Base-by-base conservation (phyloP, 2,888 invertebrate species). In the Nymphalis urticae region DNA sequence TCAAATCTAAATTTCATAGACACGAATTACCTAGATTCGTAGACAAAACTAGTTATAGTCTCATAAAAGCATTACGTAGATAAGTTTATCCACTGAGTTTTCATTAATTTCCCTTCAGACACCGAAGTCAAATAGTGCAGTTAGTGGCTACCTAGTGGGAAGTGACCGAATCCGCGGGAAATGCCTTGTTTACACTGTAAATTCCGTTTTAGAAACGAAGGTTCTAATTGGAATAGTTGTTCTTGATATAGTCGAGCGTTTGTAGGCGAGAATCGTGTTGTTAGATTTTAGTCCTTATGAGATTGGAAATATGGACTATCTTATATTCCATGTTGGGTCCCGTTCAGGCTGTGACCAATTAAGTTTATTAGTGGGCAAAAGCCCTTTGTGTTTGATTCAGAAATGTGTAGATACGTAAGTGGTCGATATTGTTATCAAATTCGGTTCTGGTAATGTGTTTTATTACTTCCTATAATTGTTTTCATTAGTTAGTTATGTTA, bases 331-430 rank as follows among this genome's bases (percentile, higher is more conserved):
- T 47, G 42, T 53, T 62, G 16, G 21, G 17, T 21, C 13, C 36
- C n/a, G 48, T 66, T 56, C 64, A 69, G 61, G 65, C 65, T 58
- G 42, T 68, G 70, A 72, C 65, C 72, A 72, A 88, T 89, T 89
- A 87, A 81, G 77, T 85, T 85, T 86, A 87, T 86, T 88, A 85
- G 82, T 83, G 82, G 80, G 81, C 78, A 80, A 68, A 68, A 78
- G 78, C 75, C 78, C 81, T 82, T 82, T 83, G 58, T 80, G 67
- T 72, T 73, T 72, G 67, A 62, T 56, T 17, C 27, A 64, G 48
- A 53, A 42, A 64, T 36, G 53, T 56, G 24, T 66, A 50, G 36
- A 59, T 53, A 58, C 9, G 67, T 68, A 60, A 51, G 24, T 68
- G 64, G 68, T 64, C 60, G 59, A 64, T 64, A 53, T 53, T 63